A percentile compares a stretch with the other conserved stretches of the same genome.
phyloP scores from a whole-genome alignment of 2,797 vertebrate species.

The Platalea minor region DNA sequence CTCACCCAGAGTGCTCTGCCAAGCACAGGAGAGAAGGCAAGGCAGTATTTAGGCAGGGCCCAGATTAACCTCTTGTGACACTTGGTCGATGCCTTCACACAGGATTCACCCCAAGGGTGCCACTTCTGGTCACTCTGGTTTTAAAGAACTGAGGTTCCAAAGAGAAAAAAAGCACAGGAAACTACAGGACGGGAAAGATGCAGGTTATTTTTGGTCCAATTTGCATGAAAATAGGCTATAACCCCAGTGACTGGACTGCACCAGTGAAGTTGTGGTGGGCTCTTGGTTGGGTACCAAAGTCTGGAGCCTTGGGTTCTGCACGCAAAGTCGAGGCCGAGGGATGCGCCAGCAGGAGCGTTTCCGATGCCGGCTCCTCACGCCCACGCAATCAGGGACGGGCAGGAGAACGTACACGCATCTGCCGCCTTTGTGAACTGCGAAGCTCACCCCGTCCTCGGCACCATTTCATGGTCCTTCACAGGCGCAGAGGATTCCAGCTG shows the following conservation, averaged over 20 bases:
- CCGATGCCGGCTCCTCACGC: neutral
- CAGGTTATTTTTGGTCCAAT: neutral
- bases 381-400: accelerated
- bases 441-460: neutral
- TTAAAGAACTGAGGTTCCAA: neutral
- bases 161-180: neutral
- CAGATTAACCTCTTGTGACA: neutral
- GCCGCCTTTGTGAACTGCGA: neutral
- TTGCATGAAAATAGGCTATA: neutral
- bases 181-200: neutral
- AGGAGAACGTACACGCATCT: neutral
- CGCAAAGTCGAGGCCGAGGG: neutral
- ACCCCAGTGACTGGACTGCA: neutral
- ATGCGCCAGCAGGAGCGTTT: neutral
- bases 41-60: neutral
- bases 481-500: neutral
- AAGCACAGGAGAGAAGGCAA: neutral
- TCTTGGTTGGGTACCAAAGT: neutral
- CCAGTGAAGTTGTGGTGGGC: neutral
- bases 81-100: neutral
- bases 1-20: neutral
- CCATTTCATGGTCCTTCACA: neutral
- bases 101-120: neutral
- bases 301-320: neutral
- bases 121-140: neutral